Base-by-base conservation (phyloP, 2,797 vertebrate species). In the Anniella stebbinsi region DNA sequence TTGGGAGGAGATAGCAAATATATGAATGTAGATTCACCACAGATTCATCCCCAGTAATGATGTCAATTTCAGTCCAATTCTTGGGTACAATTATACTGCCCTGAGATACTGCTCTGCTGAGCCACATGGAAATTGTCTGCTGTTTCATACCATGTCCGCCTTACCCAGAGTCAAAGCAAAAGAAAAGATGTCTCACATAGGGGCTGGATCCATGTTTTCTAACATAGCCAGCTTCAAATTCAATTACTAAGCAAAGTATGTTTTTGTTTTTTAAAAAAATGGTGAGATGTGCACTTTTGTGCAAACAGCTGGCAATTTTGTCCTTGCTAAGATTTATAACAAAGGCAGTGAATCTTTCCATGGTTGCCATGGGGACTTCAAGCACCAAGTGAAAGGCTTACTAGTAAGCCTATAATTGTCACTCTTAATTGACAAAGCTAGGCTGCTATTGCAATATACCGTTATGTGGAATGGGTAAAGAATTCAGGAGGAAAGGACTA, bases 361-460 rank as follows among this genome's bases (percentile, higher is more conserved):
- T 92, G 92, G 96, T 97, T 97, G 95, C 93, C 95, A 97, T 97
- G 95, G 97, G 95, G 95, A 97, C 95, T 96, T 96, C 92, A 93
- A 95, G 92, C 91, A 91, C 90, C 91, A 38, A 91, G 78, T 72
- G 70, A 67, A 93, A 92, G 91, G 87, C 75, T 93, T 92, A 80
- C 91, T 87, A 92, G 92, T 92, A 93, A 96, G 90, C 88, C 88
- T 95, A 70, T 80, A 94, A 95, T 92, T 93, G 90, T 93, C 89
- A 87, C 41, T 95, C 63, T 88, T 93, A 95, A 91, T 67, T 92
- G 94, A 86, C 67, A 93, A 93, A 94, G 94, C 95, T 86, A 90
- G 94, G 95, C 95, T 89, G 89, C 93, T 94, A 41, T 94, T 84
- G 87, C 89, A 94, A 83, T 13, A 2, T 70, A 45, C 41, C 38